phyloP scores from a whole-genome alignment of 2,888 invertebrate genomes.

The Morpho achilles region DNA sequence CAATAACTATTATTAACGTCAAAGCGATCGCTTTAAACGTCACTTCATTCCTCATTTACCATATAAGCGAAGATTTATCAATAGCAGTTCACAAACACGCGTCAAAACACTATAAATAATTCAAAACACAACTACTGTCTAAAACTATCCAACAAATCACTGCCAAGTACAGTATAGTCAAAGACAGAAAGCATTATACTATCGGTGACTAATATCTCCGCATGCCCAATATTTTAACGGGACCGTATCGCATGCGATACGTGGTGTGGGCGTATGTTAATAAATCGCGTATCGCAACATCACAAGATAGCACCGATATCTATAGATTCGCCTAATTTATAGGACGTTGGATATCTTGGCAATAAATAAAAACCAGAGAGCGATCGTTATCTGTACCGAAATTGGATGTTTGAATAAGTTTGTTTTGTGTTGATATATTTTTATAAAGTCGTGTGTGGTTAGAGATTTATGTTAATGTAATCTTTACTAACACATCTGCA shows the following conservation, averaged over 20 bases:
- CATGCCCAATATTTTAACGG: slow-evolving; percentile 16
- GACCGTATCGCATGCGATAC: slow-evolving; percentile 20
- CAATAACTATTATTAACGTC: background rate
- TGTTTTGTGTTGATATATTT: background rate
- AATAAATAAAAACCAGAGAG: slow-evolving; percentile 37
- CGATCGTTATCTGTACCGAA: slow-evolving; percentile 35
- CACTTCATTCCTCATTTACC: too few species aligned
- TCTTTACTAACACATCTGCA: too few species aligned
- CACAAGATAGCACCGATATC: slow-evolving; percentile 31
- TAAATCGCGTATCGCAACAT: slow-evolving; percentile 26
- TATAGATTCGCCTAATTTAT: slow-evolving; percentile 38
- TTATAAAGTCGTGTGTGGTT: background rate
- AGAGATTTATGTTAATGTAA: too few species aligned
- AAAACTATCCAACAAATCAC: slow-evolving; percentile 4
- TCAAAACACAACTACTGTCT: background rate
- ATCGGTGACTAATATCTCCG: slow-evolving; percentile 24
- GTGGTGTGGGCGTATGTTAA: slow-evolving; percentile 31
- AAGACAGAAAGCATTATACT: slow-evolving; percentile 20
- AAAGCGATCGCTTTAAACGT: too few species aligned
- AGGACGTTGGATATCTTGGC: slow-evolving; percentile 31
- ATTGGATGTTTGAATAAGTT: slow-evolving; percentile 28
- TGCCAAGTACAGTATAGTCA: slow-evolving; percentile 7
- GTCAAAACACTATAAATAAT: background rate
- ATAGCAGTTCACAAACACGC: too few species aligned
- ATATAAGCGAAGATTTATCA: too few species aligned